Base-by-base conservation (phyloP, 2,113 vertebrate species). In the Falco punctatus region DNA sequence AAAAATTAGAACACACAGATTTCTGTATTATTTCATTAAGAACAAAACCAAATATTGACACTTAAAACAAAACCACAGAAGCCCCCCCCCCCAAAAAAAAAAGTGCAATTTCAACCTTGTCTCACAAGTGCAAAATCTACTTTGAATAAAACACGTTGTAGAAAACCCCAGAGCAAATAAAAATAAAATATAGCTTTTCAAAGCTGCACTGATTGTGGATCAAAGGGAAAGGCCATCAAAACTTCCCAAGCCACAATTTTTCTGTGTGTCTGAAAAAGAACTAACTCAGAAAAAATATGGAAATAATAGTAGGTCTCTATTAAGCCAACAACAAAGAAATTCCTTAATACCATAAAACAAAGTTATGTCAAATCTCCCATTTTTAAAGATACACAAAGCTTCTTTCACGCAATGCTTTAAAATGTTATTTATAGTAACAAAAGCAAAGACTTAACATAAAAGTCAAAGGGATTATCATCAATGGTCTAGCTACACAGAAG, bases 281-380 rank as follows among this genome's bases (percentile, higher is more conserved):
- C 96, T 98, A 98, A 96, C 72, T 92, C 85, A 92, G 96, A 97
- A 97, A 91, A 97, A 98, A 98, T 97, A 98, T 78, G 89, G 96
- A 98, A 97, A 98, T 98, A 98, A 98, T 93, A 97, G 95, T 77
- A 96, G 78, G 96, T 97, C 96, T 97, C 78, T 97, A 94, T 97
- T 97, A 97, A 98, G 94, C 79, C 96, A 97, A 96, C 95, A 97
- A 98, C 98, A 98, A 98, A 98, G 98, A 97, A 97, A 97, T 94
- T 94, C 83, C 89, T 97, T 97, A 98, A 97, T 97, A 93, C 78
- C 83, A 83, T 97, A 97, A 98, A 98, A 97, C 94, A 97, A 98
- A 98, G 97, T 97, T 96, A 95, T 75, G 87, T 97, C 94, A 97
- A 97, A 98, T 97, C 95, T 95, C 90, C 77, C 49, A 73, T 97